Base-by-base conservation (phyloP, 1,140 invertebrate species). In the Aphidius gifuensis region DNA sequence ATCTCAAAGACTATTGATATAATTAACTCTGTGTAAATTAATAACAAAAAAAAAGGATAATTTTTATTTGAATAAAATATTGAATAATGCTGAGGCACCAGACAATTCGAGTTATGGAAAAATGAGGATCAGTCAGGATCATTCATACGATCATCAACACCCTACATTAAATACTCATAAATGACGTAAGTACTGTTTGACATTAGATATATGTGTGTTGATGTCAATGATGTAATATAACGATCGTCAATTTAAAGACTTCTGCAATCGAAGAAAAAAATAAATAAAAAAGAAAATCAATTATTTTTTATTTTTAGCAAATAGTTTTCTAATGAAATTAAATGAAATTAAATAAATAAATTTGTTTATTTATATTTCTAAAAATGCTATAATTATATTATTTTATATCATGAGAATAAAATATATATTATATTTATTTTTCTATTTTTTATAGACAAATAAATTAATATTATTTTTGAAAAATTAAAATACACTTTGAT, bases 131-230 rank as follows among this genome's bases (percentile, higher is more conserved):
- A 61, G 60, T 65, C 60, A 64, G 62, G 63, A 71, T 69, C 68
- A 66, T 61, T 38, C 62, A 67, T 56, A 68, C 64, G 68, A 74
- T 69, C 72, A 76, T 71, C 72, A 73, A 64, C 66, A 73, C 68
- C 42, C 23, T 68, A 70, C 69, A 71, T 69, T 66, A 65, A 64
- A 70, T 71, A 71, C 74, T 72, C 69, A 80, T 80, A 79, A 77
- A 79, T 80, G 77, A 80, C 76, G 79, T 80, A 68, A 80, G 79
- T 76, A 64, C 16, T 48, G 45, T 64, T 64, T 64, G 49, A 58
- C 57, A 59, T 59, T 63, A 40, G 54, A 45, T 40, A 5, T 7
- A 51, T 44, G 40, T n/a, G 4, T 9, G n/a, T 8, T 46, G 3
- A 16, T 16, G n/a, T 46, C 8, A n/a, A 46, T 46, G 45, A 9